Base-by-base conservation (phyloP, 1,140 invertebrate species). In the Catajapyx aquilonaris region DNA sequence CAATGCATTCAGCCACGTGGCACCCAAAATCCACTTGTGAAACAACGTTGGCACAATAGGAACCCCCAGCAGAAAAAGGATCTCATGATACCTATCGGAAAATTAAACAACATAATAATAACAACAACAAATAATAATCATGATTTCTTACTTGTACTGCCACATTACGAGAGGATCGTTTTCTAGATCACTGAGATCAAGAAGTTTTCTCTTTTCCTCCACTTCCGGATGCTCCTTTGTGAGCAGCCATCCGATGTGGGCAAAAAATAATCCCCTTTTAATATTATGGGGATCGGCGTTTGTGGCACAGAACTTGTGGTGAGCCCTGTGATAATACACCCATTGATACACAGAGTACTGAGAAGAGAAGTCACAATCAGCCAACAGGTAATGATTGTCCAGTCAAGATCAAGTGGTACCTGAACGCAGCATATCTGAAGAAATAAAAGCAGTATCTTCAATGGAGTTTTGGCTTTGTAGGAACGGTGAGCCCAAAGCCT, bases 401-500 rank as follows among this genome's bases (percentile, higher is more conserved):
- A n/a, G n/a, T n/a, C n/a, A n/a, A n/a, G n/a, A n/a, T n/a, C n/a
- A n/a, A n/a, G n/a, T n/a, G n/a, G n/a, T n/a, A n/a, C n/a, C n/a
- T n/a, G n/a, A n/a, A n/a, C n/a, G n/a, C n/a, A n/a, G n/a, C n/a
- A n/a, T n/a, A n/a, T n/a, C n/a, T n/a, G n/a, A n/a, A n/a, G n/a
- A n/a, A n/a, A n/a, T n/a, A n/a, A n/a, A n/a, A 95, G 60, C n/a
- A 94, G 56, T 1, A 88, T 30, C 40, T 76, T 63, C 2, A 94
- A 59, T 1, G 85, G 88, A 63, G 77, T 73, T 54, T 74, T 85
- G 4, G 90, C 91, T 62, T 93, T 93, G 62, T 93, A 96, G 0
- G 86, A 75, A 47, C 78, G 70, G 57, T 96, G 91, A 5, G 88
- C 68, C 88, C 88, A 96, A 17, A 95, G 64, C 47, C 90, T 67